Conservation (phyloP, 2,888 invertebrate genomes). For the Crossocerus cetratus region DNA sequence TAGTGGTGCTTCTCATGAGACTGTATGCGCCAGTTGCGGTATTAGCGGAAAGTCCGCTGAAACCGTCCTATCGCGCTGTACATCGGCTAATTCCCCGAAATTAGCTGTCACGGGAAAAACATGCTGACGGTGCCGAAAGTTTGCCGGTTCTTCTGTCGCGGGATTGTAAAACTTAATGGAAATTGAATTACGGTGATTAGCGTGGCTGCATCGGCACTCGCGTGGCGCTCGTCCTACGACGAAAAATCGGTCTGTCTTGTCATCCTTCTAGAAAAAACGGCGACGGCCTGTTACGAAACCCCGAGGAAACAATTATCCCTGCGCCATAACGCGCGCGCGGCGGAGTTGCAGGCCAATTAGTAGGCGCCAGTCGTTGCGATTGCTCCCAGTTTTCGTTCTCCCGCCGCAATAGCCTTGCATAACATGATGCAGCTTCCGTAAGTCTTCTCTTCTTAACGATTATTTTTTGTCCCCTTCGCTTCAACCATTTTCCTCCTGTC, state of each 20-base stretch:
- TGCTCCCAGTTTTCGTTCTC: slow-evolving; percentile 60
- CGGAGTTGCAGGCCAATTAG: slow-evolving; percentile 67
- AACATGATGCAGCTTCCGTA: slow-evolving; percentile 51
- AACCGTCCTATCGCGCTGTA: background rate
- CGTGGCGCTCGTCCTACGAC: slow-evolving; percentile 27
- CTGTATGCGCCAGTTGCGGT: no score
- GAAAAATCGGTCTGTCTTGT: slow-evolving; percentile 10
- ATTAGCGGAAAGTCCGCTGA: no score
- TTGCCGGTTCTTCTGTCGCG: slow-evolving; percentile 28
- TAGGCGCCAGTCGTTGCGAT: slow-evolving; percentile 71
- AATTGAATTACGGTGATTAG: slow-evolving; percentile 47
- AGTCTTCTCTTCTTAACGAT: slow-evolving; percentile 31
- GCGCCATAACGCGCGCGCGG: slow-evolving; percentile 61
- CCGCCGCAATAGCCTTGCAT: slow-evolving; percentile 59
- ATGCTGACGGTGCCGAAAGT: slow-evolving; percentile 18
- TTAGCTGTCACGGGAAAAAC: background rate
- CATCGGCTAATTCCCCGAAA: background rate
- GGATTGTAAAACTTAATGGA: slow-evolving; percentile 53
- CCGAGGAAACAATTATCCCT: slow-evolving; percentile 68
- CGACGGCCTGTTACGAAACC: slow-evolving; percentile 50
- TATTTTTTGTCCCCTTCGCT: background rate
- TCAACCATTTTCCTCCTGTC: background rate
- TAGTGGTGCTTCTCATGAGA: background rate
- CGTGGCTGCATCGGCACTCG: background rate
- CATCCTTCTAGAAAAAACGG: slow-evolving; percentile 2